These are phyloP conservation scores for Sphaerophoria taeniata DNA, from an alignment of 2,888 invertebrate genomes.

Conservation along the genomic window DNA sequence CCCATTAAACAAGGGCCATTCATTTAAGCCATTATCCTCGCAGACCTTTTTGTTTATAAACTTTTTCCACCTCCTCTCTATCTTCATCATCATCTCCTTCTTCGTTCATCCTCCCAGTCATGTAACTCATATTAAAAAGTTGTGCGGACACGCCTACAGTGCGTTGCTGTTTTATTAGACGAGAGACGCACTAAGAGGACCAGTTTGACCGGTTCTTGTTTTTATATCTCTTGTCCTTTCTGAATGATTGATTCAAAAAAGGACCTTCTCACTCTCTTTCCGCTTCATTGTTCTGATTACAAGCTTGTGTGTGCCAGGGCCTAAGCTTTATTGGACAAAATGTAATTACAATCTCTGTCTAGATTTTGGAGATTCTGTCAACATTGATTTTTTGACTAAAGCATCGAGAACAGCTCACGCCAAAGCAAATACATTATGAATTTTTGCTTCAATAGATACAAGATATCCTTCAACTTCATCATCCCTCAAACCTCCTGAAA, in stretches of 20 bases:
- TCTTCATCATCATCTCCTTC: background rate
- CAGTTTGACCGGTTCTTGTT: slow-evolving; percentile 28
- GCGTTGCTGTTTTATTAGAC: slow-evolving; percentile 17
- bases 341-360: slow-evolving; percentile 67
- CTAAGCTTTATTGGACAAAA: slow-evolving; percentile 14
- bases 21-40: background rate
- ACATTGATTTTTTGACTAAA: slow-evolving; percentile 50
- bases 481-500: background rate
- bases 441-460: slow-evolving; percentile 38
- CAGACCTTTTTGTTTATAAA: slow-evolving; percentile 27
- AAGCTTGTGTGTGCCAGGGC: slow-evolving; percentile 1
- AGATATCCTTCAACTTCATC: slow-evolving; percentile 29
- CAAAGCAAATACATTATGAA: slow-evolving; percentile 40
- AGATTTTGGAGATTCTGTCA: slow-evolving; percentile 61
- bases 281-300: background rate
- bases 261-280: background rate
- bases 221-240: slow-evolving; percentile 15
- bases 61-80: background rate
- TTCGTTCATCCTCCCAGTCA: background rate
- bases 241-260: slow-evolving; percentile 47
- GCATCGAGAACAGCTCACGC: slow-evolving; percentile 29
- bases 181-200: background rate
- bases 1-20: background rate
- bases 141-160: slow-evolving; percentile 14
- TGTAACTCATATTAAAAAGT: slow-evolving; percentile 29